Conservation (phyloP, 2,113 vertebrate genomes). For the Semnornis frantzii region DNA sequence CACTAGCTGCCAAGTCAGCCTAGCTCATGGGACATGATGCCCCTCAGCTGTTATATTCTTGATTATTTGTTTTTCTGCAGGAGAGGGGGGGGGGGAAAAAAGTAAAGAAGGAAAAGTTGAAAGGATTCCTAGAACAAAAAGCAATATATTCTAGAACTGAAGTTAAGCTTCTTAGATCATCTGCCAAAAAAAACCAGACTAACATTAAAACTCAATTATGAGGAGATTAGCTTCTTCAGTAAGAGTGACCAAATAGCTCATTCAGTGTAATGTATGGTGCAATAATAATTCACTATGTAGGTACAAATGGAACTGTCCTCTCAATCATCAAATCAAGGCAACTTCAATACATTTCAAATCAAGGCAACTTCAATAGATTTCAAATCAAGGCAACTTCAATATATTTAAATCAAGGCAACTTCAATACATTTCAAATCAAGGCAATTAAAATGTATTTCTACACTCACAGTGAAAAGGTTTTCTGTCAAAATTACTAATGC, state of each 20-base stretch:
- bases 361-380: not conserved
- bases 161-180: not conserved
- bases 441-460: not conserved
- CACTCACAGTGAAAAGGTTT: not conserved
- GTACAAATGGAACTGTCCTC: not conserved
- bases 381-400: not conserved
- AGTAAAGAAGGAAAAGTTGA: not conserved
- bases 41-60: not conserved
- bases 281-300: not conserved
- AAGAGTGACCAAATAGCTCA: not conserved
- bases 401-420: not conserved
- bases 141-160: not conserved
- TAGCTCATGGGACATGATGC: not conserved
- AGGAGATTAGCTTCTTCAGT: not conserved
- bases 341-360: not conserved
- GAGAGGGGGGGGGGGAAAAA: accelerated
- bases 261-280: not conserved
- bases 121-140: not conserved
- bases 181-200: not conserved
- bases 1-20: not conserved
- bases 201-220: not conserved
- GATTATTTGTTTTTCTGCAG: not conserved
- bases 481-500: not conserved
- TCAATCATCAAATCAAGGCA: not conserved
- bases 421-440: not conserved